Conservation (phyloP, 2,113 vertebrate species). For the Gambusia affinis region DNA sequence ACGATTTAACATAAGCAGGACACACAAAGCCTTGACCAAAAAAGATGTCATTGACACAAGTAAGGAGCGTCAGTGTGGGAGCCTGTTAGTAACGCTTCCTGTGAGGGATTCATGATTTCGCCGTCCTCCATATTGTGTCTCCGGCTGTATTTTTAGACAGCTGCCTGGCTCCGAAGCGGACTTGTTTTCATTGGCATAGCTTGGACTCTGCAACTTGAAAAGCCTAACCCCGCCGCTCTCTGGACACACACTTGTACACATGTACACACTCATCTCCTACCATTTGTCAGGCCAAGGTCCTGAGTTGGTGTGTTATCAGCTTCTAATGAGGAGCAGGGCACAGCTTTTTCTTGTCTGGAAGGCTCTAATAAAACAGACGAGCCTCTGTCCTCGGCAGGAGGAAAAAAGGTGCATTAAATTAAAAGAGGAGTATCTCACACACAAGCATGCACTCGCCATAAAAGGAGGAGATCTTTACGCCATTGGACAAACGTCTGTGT, state of each 20-base stretch:
- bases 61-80: constrained; percentile 13
- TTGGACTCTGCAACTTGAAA: constrained; percentile 75
- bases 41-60: constrained; percentile 7
- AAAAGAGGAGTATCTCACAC: constrained; percentile 25
- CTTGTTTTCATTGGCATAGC: constrained; percentile 79
- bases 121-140: constrained; percentile 77
- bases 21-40: not conserved
- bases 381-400: constrained; percentile 33
- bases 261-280: constrained; percentile 42
- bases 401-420: constrained; percentile 35
- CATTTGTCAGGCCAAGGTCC: constrained; percentile 75
- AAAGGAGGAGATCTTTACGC: constrained; percentile 29
- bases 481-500: not conserved
- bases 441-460: constrained; percentile 16
- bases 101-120: constrained; percentile 55
- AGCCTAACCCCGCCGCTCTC: constrained; percentile 67
- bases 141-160: constrained; percentile 76
- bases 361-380: constrained; percentile 74
- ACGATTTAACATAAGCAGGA: not conserved
- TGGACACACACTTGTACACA: constrained; percentile 31
- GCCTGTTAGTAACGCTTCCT: constrained; percentile 52
- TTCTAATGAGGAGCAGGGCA: constrained; percentile 74
- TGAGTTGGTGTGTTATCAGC: constrained; percentile 63
- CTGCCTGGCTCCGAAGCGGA: constrained; percentile 69
- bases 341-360: constrained; percentile 76